These are phyloP conservation scores for Gortyna flavago DNA, from an alignment of 2,888 invertebrate genomes.

Conservation along the genomic window DNA sequence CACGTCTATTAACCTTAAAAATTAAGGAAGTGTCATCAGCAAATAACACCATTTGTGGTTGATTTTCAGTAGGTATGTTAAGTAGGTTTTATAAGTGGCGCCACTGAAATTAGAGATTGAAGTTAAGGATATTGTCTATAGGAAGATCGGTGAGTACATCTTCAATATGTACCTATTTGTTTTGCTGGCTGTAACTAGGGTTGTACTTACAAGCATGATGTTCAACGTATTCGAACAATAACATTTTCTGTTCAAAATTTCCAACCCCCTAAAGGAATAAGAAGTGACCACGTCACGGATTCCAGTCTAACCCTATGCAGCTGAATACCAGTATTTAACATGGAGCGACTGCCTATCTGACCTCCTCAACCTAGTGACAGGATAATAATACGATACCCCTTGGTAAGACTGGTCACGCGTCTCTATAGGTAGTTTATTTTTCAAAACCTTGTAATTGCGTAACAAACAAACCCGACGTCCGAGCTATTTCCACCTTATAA, in stretches of 20 bases:
- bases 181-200: too few species aligned
- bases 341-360: too few species aligned
- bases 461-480: neutral
- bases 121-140: neutral
- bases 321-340: neutral
- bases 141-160: neutral
- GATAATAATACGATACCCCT: too few species aligned
- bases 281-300: neutral
- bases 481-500: neutral
- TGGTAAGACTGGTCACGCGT: too few species aligned
- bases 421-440: neutral
- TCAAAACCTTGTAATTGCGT: neutral
- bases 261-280: neutral
- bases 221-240: neutral
- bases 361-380: too few species aligned
- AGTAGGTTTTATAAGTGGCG: neutral
- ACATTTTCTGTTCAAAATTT: neutral
- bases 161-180: neutral
- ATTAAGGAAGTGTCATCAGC: too few species aligned
- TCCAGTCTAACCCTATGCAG: neutral
- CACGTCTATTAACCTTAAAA: too few species aligned
- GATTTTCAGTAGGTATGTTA: neutral
- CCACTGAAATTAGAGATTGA: too few species aligned
- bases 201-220: neutral
- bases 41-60: too few species aligned